phyloP scores from a whole-genome alignment of 2,113 vertebrate genomes.

The Labeo rohita region DNA sequence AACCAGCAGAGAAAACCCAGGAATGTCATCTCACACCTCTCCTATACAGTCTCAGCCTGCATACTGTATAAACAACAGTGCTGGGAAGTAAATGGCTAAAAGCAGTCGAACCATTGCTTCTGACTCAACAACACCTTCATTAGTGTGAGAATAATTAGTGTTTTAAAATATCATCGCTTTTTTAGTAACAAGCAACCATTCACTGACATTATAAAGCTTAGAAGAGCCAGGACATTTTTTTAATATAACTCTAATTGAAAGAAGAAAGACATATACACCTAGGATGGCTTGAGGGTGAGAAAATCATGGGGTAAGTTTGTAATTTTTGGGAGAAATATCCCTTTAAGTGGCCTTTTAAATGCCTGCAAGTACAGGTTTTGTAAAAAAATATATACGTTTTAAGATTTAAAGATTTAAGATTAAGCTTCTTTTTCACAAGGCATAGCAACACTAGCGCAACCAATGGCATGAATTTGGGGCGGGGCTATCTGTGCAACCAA shows the following conservation, averaged over 20 bases:
- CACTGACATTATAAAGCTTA: too few relatives aligned
- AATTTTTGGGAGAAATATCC: too few relatives aligned
- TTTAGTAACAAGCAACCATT: background rate
- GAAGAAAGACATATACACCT: too few relatives aligned
- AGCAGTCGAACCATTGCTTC: background rate
- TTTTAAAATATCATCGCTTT: background rate
- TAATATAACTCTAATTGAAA: too few relatives aligned
- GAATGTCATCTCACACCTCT: conserved; percentile 29
- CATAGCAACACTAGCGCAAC: background rate
- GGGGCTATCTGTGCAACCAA: background rate
- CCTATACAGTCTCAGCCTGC: background rate
- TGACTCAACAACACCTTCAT: background rate
- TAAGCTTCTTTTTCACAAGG: background rate
- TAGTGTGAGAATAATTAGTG: background rate
- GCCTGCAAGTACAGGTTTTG: background rate
- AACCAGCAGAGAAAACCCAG: conserved; percentile 7
- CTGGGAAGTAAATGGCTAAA: background rate
- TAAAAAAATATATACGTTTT: background rate
- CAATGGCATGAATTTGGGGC: background rate
- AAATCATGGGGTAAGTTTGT: too few relatives aligned
- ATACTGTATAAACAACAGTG: background rate
- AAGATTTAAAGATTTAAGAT: background rate
- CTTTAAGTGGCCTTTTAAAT: background rate
- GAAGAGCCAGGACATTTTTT: too few relatives aligned
- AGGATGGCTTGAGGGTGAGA: too few relatives aligned